Conservation (phyloP, 35 echinoderm and acorn worm species). For the Stichopus chloronotus region DNA sequence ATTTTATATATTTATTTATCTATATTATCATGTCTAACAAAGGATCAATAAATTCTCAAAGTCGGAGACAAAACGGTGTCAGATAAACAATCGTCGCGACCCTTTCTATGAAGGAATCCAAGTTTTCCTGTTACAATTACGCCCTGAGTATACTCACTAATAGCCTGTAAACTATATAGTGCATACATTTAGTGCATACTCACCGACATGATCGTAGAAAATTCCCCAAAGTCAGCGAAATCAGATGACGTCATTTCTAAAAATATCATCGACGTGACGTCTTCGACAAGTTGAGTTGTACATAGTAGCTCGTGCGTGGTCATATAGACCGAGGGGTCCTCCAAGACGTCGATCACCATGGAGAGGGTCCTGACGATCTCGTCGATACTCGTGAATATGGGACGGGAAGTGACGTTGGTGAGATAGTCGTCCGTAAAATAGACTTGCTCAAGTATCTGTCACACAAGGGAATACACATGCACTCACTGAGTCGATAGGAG, state of each 20-base stretch:
- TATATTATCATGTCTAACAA: too few species aligned
- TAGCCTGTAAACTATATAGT: too few species aligned
- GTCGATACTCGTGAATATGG: conserved; percentile 5
- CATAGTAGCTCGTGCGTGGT: conserved; percentile 30
- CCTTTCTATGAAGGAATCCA: too few species aligned
- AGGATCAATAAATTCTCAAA: too few species aligned
- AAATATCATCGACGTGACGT: conserved; percentile 22
- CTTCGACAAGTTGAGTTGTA: conserved; percentile 38
- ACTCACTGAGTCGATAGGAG: not conserved
- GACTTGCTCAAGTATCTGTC: conserved; percentile 27
- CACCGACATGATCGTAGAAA: conserved; percentile 45
- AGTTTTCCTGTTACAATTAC: too few species aligned
- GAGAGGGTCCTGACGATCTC: conserved; percentile 30
- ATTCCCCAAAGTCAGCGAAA: conserved; percentile 43
- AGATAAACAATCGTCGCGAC: too few species aligned
- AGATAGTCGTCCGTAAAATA: conserved; percentile 13
- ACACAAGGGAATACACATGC: not conserved
- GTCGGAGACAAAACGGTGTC: too few species aligned
- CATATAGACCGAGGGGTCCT: not conserved
- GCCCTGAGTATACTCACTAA: too few species aligned
- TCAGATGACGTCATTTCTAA: conserved; percentile 41
- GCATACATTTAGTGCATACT: not conserved
- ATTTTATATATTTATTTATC: too few species aligned
- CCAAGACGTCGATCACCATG: conserved; percentile 38
- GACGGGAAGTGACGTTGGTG: not conserved